Conservation (phyloP, 2,797 vertebrate species). For the Pelochelys cantorii region DNA sequence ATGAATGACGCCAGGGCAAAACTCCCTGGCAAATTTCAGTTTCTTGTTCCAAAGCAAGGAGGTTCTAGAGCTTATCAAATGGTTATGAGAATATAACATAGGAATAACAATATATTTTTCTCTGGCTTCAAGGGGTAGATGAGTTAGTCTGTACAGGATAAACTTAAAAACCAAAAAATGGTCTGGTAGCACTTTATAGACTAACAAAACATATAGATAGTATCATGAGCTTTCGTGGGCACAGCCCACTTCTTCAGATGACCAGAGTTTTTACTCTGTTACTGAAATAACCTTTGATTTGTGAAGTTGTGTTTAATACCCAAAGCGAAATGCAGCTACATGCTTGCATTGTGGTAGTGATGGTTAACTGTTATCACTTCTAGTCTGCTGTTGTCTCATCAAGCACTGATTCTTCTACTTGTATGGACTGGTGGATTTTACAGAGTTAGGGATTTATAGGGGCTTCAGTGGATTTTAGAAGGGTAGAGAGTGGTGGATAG, state of each 20-base stretch:
- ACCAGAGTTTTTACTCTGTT: neutral
- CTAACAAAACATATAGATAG: too few species aligned
- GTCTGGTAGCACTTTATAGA: too few species aligned
- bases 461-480: neutral
- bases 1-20: rapidly evolving
- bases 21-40: neutral
- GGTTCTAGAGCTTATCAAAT: neutral
- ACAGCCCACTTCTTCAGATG: too few species aligned
- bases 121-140: too few species aligned
- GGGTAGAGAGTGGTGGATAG: neutral
- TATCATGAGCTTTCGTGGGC: too few species aligned
- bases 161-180: too few species aligned
- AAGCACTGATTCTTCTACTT: neutral
- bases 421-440: constrained; percentile 17
- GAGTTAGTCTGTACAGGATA: too few species aligned
- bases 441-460: neutral
- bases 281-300: neutral
- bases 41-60: neutral
- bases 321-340: neutral
- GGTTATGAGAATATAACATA: neutral
- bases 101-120: neutral
- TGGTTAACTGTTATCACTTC: neutral
- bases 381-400: neutral
- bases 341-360: neutral
- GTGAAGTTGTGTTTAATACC: neutral